These are phyloP conservation scores for Plagodis dolabraria DNA, from an alignment of 2,888 invertebrate genomes.

Conservation along the genomic window DNA sequence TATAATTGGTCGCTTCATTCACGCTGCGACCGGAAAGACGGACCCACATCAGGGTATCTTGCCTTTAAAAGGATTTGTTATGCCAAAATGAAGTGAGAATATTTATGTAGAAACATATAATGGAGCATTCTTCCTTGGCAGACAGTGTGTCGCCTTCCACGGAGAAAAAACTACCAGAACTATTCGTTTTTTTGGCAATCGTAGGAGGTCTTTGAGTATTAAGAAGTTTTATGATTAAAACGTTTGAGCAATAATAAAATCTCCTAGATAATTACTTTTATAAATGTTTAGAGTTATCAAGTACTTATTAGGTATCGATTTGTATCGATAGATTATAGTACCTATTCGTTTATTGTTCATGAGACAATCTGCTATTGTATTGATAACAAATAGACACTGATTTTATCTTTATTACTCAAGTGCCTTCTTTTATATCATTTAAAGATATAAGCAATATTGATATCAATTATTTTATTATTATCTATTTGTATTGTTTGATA, in stretches of 20 bases:
- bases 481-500: slow-evolving; percentile 80
- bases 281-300: not conserved
- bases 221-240: slow-evolving; percentile 24
- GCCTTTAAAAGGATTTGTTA: slow-evolving; percentile 75
- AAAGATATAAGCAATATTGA: slow-evolving; percentile 79
- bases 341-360: slow-evolving; percentile 42
- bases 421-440: slow-evolving; percentile 69
- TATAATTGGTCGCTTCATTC: slow-evolving; percentile 79
- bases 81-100: slow-evolving; percentile 65
- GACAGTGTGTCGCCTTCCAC: slow-evolving; percentile 73
- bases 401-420: slow-evolving; percentile 73
- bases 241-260: not conserved
- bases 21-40: slow-evolving; percentile 69
- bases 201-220: slow-evolving; percentile 47
- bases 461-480: slow-evolving; percentile 74
- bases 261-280: not conserved
- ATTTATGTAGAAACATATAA: slow-evolving; percentile 60
- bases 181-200: slow-evolving; percentile 40
- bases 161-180: slow-evolving; percentile 39
- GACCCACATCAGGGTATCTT: slow-evolving; percentile 73
- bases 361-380: slow-evolving; percentile 52
- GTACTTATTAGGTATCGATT: not conserved
- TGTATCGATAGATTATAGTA: slow-evolving; percentile 10
- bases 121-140: slow-evolving; percentile 55
- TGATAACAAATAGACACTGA: slow-evolving; percentile 54